Base-by-base conservation (phyloP, 2,797 vertebrate genomes). In the Falco rusticolus region DNA sequence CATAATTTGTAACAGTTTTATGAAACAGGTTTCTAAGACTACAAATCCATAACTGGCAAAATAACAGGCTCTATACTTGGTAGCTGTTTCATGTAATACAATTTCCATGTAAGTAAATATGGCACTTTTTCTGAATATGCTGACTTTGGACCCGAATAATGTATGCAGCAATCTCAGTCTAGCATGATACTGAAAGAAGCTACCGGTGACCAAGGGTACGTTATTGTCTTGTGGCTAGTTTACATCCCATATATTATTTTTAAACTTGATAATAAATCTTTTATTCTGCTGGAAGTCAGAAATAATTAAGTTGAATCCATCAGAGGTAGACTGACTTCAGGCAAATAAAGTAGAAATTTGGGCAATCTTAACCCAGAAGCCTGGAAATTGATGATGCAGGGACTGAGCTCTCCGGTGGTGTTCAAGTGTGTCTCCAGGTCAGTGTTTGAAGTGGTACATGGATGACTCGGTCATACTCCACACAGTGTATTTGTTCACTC, bases 371-470 rank as follows among this genome's bases (percentile, higher is more conserved):
- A 75, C 2, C 21, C 56, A 81, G 53, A 29, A 79, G 20, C 61
- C 65, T 78, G 57, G 33, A 61, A 75, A 33, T 5, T 0, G 5
- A 13, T 37, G 19, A 28, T 31, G 41, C 41, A 41, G 16, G 25
- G 31, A n/a, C 34, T 17, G 28, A 54, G 21, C 31, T 91, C 33
- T 87, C 41, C 43, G 24, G 9, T 21, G 39, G 14, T 63, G 37
- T 51, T 79, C 5, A 19, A 34, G 50, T 82, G 3, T 28, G 48
- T 19, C n/a, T 72, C 51, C 63, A 75, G 34, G 41, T 48, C 37
- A 19, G 3, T 13, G 33, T 91, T 86, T 87, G 21, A 56, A 63
- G 51, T 24, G 10, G 8, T 34, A 10, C 0, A 0, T 59, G 60
- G 31, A 16, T 0, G 3, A 43, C 34, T 65, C 29, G 59, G 4